A percentile compares a stretch with the other conserved stretches of the same genome.
Evolutionary conservation across 2,113 vertebrate species (phyloP).

Genomic region (Australoheros scitulus): DNA sequence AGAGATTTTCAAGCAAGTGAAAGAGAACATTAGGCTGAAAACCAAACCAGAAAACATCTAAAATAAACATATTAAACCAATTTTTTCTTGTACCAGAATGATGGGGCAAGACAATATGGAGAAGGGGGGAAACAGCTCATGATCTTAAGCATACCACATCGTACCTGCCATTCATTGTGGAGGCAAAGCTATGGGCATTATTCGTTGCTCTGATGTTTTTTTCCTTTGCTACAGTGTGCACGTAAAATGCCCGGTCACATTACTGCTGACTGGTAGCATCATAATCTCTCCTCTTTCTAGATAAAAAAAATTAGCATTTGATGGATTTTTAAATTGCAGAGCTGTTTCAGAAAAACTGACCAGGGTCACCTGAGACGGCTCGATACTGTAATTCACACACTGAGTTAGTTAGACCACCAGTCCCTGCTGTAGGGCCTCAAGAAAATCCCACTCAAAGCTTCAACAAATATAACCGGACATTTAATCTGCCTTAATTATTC

Average conservation of each 20-base stretch:
- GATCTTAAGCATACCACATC: neutral
- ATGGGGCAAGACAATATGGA: neutral
- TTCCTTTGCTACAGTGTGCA: neutral
- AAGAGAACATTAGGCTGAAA: neutral
- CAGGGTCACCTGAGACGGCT: neutral
- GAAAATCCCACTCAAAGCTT: conserved; percentile 34
- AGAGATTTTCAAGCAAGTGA: neutral
- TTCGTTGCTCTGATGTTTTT: no score
- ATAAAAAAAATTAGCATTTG: neutral
- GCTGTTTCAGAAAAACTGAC: neutral
- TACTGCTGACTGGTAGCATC: neutral
- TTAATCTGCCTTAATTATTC: conserved; percentile 38
- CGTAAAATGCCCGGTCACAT: neutral
- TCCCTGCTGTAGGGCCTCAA: conserved; percentile 1
- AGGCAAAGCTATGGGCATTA: neutral
- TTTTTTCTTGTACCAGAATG: neutral
- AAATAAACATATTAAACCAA: neutral
- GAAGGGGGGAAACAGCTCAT: neutral
- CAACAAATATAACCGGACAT: conserved; percentile 21
- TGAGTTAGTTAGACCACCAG: neutral
- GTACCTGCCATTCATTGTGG: neutral
- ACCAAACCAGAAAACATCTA: neutral
- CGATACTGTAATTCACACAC: neutral
- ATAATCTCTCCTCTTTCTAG: neutral
- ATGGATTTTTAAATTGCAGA: neutral